Conservation (phyloP, 2,113 vertebrate genomes). For the Setophaga coronata region DNA sequence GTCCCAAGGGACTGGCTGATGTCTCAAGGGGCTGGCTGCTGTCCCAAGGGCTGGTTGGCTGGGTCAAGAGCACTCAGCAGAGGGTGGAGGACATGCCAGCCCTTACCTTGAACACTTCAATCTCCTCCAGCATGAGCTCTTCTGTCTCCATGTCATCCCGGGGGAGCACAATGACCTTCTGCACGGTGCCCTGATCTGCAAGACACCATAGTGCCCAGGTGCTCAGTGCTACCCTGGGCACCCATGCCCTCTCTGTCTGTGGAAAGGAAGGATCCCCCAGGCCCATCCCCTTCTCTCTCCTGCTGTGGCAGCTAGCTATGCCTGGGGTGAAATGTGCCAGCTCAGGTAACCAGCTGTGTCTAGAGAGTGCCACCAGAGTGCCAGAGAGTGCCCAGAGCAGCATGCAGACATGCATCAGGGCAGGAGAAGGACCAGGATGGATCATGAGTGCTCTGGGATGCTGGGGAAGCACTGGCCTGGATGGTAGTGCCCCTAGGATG, state of each 20-base stretch:
- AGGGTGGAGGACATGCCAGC: not conserved
- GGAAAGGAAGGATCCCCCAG: not conserved
- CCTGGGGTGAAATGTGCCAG: not conserved
- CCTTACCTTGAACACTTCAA: conserved; percentile 94
- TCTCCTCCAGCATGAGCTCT: conserved; percentile 95
- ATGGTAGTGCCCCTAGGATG: not conserved
- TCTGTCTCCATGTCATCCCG: conserved; percentile 94
- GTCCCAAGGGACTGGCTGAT: not conserved
- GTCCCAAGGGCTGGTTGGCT: not conserved
- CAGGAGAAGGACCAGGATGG: not conserved
- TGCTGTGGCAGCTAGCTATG: not conserved
- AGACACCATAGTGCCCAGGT: not conserved
- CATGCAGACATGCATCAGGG: not conserved
- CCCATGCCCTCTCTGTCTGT: not conserved
- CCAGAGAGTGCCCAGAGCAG: not conserved
- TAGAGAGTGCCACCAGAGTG: not conserved
- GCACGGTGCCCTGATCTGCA: conserved; percentile 92
- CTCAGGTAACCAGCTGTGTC: not conserved
- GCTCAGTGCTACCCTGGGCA: conserved; percentile 48
- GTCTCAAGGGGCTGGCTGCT: not conserved
- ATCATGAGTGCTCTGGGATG: not conserved
- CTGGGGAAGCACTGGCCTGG: not conserved
- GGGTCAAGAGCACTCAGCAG: not conserved
- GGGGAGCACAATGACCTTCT: conserved; percentile 97
- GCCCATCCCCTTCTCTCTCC: not conserved